phyloP scores from a whole-genome alignment of 2,888 invertebrate genomes.

The Lamellibrachia satsuma region DNA sequence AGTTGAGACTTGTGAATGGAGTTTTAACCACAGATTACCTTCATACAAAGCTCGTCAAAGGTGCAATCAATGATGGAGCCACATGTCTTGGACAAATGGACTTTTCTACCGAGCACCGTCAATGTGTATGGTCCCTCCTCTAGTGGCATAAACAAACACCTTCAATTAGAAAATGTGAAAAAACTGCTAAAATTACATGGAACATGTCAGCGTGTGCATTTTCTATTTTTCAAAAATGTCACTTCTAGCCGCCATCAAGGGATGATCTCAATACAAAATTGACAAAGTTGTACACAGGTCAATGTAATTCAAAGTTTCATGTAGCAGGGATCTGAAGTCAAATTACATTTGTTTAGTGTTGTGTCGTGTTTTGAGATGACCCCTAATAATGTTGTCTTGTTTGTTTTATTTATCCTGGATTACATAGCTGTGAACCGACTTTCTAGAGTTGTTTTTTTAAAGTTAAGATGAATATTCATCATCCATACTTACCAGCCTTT shows the following conservation, averaged over 20 bases:
- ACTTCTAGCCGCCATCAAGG: no score
- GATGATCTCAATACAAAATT: no score
- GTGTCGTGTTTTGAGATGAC: no score
- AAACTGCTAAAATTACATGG: neutral
- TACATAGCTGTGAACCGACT: neutral
- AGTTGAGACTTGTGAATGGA: no score
- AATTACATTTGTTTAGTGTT: no score
- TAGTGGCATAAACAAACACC: neutral
- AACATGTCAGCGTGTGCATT: neutral
- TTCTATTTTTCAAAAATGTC: no score
- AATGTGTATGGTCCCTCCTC: slow-evolving; percentile 29
- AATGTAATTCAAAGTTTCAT: no score
- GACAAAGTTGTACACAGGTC: no score
- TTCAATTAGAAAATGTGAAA: slow-evolving; percentile 18
- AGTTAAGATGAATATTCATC: neutral
- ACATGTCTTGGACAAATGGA: slow-evolving; percentile 88
- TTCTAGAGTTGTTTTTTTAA: neutral
- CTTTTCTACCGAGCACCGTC: slow-evolving; percentile 84
- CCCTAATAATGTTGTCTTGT: no score
- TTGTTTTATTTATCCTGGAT: no score
- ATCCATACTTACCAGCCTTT: slow-evolving; percentile 43
- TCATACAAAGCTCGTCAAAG: slow-evolving; percentile 89
- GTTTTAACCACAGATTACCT: slow-evolving; percentile 69
- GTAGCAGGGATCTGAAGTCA: no score
- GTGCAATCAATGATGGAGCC: slow-evolving; percentile 88